A percentile compares a stretch with the other conserved stretches of the same genome.
These are phyloP conservation scores for Alosa sapidissima DNA, from an alignment of 2,797 vertebrate genomes.

Conservation along the genomic window DNA sequence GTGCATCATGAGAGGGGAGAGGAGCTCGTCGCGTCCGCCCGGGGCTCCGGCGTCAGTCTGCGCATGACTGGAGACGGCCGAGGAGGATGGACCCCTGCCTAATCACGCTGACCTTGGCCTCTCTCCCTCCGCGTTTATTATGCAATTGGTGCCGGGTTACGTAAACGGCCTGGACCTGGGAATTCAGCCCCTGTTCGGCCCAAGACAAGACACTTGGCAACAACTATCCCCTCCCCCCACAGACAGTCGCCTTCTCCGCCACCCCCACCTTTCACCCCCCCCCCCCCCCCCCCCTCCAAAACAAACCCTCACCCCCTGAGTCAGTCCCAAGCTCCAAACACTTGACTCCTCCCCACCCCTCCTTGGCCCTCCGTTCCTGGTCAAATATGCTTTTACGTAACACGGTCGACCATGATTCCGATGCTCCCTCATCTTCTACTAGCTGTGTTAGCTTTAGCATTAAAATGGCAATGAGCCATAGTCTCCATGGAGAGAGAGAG, in stretches of 20 bases:
- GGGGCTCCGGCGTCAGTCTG: neutral
- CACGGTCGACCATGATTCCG: neutral
- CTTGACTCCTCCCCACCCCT: neutral
- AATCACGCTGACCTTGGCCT: conserved; percentile 8
- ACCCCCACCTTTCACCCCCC: neutral
- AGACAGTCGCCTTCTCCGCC: neutral
- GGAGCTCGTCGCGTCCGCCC: neutral
- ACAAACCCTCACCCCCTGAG: neutral
- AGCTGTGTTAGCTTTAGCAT: neutral
- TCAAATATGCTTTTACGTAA: neutral
- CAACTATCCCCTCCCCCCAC: neutral
- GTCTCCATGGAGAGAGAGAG: neutral
- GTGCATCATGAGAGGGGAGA: neutral
- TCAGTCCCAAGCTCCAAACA: neutral
- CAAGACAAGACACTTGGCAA: neutral
- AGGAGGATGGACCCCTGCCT: neutral
- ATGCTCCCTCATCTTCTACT: neutral
- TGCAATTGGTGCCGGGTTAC: conserved; percentile 16
- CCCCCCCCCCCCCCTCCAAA: neutral
- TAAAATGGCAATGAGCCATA: neutral
- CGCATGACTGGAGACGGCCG: conserved; percentile 18
- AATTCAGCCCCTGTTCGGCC: neutral
- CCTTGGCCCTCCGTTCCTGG: neutral
- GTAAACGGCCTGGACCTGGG: neutral
- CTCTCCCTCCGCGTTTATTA: conserved; percentile 27